A percentile compares a stretch with the other conserved stretches of the same genome.
phyloP scores from a whole-genome alignment of 2,888 invertebrate genomes.

The Mamestra brassicae region DNA sequence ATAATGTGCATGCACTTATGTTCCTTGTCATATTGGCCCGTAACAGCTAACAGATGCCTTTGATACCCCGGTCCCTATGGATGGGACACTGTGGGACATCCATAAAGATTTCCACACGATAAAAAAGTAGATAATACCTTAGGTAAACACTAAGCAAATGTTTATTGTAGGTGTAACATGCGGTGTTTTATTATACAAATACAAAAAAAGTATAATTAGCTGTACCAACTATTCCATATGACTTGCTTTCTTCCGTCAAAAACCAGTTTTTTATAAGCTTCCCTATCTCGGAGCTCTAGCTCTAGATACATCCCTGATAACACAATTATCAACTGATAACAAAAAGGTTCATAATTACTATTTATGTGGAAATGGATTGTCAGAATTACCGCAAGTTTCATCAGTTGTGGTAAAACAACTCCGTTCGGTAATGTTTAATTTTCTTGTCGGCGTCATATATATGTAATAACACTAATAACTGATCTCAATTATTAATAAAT shows the following conservation, averaged over 20 bases:
- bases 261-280: background rate
- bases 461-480: background rate
- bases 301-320: background rate
- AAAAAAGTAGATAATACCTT: background rate
- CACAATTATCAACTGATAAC: background rate
- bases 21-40: too few species aligned
- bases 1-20: too few species aligned
- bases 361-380: background rate
- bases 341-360: conserved; percentile 2
- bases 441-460: background rate
- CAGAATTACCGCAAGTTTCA: background rate
- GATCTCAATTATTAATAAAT: background rate
- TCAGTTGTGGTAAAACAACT: background rate
- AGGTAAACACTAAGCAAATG: background rate
- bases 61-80: too few species aligned
- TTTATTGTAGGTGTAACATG: background rate
- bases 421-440: background rate
- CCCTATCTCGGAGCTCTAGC: background rate
- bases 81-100: too few species aligned
- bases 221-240: too few species aligned
- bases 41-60: too few species aligned
- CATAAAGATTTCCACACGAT: too few species aligned
- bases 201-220: background rate
- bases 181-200: background rate
- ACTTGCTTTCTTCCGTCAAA: background rate